These are phyloP conservation scores for Varanus salvator DNA, from an alignment of 2,113 vertebrate species.

Conservation along the genomic window DNA sequence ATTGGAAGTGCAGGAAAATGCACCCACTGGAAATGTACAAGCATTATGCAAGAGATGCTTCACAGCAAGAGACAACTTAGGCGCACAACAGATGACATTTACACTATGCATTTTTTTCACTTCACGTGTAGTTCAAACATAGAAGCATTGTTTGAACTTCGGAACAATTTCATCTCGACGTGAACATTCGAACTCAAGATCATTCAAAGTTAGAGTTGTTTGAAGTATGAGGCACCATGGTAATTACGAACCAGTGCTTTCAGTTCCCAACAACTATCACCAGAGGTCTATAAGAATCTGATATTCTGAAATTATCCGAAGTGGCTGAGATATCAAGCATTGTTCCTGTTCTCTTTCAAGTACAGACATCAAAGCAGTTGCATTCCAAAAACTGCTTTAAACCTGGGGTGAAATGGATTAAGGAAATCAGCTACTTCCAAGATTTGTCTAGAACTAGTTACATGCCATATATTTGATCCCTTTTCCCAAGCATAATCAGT, in stretches of 20 bases:
- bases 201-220: too few species aligned
- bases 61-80: too few species aligned
- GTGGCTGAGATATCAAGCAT: not conserved
- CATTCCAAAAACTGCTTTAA: not conserved
- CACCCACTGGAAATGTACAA: too few species aligned
- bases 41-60: too few species aligned
- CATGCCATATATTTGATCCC: not conserved
- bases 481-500: not conserved
- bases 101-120: too few species aligned
- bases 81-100: too few species aligned
- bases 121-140: too few species aligned
- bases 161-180: too few species aligned
- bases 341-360: not conserved
- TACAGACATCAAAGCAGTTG: not conserved
- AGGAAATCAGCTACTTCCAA: not conserved
- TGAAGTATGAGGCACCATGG: too few species aligned
- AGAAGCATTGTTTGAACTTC: too few species aligned
- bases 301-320: not conserved
- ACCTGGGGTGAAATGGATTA: not conserved
- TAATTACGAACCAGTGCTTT: not conserved
- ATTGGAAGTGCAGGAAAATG: too few species aligned
- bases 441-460: not conserved
- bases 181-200: too few species aligned
- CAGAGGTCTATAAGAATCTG: not conserved
- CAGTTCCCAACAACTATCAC: not conserved